These are phyloP conservation scores for Acyrthosiphon pisum DNA, from an alignment of 1,140 invertebrate species.

Conservation along the genomic window DNA sequence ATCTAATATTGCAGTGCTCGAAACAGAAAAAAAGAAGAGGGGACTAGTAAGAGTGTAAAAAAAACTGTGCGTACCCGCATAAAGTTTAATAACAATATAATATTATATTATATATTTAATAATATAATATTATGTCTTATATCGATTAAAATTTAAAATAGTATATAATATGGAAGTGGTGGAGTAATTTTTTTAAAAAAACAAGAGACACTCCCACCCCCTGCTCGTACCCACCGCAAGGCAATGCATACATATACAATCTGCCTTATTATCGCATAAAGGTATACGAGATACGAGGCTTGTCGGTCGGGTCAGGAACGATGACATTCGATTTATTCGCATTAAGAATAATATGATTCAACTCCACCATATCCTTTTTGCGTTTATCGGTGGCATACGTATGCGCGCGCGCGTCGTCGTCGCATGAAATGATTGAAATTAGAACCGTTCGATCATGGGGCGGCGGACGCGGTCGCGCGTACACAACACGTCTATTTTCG, in stretches of 20 bases:
- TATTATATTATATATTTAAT: no score
- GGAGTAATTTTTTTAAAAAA: not conserved
- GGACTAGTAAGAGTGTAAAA: not conserved
- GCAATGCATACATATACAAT: not conserved
- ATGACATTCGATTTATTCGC: not conserved
- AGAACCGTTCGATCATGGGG: constrained; percentile 33
- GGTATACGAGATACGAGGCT: not conserved
- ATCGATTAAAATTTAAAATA: not conserved
- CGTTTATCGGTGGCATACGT: no score
- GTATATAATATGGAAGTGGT: no score
- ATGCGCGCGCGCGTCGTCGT: not conserved
- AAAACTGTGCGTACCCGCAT: not conserved
- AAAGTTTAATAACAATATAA: no score
- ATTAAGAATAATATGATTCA: not conserved
- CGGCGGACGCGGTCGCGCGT: not conserved
- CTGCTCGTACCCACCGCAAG: no score
- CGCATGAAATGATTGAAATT: constrained; percentile 1
- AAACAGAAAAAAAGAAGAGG: not conserved
- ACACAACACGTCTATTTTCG: constrained; percentile 32
- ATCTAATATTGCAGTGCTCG: not conserved
- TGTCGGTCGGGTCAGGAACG: not conserved
- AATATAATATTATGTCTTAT: not conserved
- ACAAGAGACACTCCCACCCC: not conserved
- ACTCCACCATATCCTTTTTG: not conserved
- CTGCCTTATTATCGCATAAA: not conserved